Base-by-base conservation (phyloP, 2,888 invertebrate genomes). In the Hirtodrosophila histrioides region DNA sequence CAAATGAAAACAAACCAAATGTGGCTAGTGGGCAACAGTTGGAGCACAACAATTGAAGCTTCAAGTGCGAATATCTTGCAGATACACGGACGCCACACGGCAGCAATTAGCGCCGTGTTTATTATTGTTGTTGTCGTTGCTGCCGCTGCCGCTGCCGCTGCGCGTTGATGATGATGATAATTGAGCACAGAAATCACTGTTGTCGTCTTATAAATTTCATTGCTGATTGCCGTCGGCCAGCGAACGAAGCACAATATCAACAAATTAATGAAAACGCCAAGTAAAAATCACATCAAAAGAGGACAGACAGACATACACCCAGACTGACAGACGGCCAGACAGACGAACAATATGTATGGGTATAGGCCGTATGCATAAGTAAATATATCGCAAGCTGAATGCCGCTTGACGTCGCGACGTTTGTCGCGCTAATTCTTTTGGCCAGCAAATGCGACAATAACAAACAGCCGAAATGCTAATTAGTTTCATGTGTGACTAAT, bases 401-500 rank as follows among this genome's bases (percentile, higher is more conserved):
- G 55, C 70, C 75, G 86, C 85, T 85, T 87, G 86, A 85, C 88
- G 86, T 62, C 75, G 82, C 88, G 86, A 60, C 75, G 78, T 63
- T 80, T 74, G 75, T 69, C 85, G 86, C 76, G 81, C 87, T 76
- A 86, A 85, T 88, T 84, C 84, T 75, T 84, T 85, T 85, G 88
- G 75, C 83, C 80, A 88, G 80, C 80, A 82, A 88, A 88, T 85
- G 86, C 83, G 88, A 87, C 88, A 89, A 85, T 87, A 83, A 85
- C 89, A 89, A 78, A 81, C 78, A 87, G 71, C 79, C 86, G 86
- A 89, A 89, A 86, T 86, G 85, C 85, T 86, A 86, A 86, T 86
- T 88, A 86, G 85, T 86, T 88, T 86, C 85, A 86, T 86, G 89
- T 89, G 89, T 86, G 85, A 86, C 85, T 86, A 86, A 86, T 88